Conservation (phyloP, 2,888 invertebrate genomes). For the Junonia oenone region DNA sequence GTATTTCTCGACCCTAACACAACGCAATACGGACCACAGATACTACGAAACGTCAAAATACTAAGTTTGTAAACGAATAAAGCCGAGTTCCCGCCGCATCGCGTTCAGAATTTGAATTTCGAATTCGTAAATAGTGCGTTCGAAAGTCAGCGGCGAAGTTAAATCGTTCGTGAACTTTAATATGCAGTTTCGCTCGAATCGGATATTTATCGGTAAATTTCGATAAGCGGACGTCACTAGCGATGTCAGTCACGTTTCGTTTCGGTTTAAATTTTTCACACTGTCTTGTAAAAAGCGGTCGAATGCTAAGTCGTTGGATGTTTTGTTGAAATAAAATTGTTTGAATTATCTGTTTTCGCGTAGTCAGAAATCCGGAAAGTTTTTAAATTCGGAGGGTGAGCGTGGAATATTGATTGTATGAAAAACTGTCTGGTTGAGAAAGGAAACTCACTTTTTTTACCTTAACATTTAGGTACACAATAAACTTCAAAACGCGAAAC, state of each 20-base stretch:
- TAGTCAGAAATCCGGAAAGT: conserved; percentile 2
- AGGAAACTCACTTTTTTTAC: too few relatives aligned
- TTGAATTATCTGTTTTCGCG: conserved; percentile 31
- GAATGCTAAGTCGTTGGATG: conserved; percentile 7
- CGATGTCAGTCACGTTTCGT: conserved; percentile 54
- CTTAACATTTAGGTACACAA: too few relatives aligned
- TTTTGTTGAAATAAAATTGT: not conserved
- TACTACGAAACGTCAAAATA: conserved; percentile 20
- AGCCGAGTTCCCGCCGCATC: conserved; percentile 55
- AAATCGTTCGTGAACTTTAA: conserved; percentile 62
- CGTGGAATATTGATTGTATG: not conserved
- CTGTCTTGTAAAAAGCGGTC: conserved; percentile 36
- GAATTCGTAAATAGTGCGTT: conserved; percentile 49
- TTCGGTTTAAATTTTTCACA: conserved; percentile 57
- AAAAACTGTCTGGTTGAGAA: too few relatives aligned
- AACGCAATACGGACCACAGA: conserved; percentile 25
- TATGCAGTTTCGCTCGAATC: conserved; percentile 61
- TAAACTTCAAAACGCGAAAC: too few relatives aligned
- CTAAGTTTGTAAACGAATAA: conserved; percentile 51
- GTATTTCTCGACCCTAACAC: conserved; percentile 13
- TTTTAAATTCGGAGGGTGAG: not conserved
- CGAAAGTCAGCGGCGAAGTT: conserved; percentile 59
- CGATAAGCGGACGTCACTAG: conserved; percentile 50
- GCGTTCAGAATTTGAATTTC: conserved; percentile 68
- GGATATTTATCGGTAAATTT: conserved; percentile 59